phyloP scores from a whole-genome alignment of 2,797 vertebrate species.

The Microcaecilia unicolor region DNA sequence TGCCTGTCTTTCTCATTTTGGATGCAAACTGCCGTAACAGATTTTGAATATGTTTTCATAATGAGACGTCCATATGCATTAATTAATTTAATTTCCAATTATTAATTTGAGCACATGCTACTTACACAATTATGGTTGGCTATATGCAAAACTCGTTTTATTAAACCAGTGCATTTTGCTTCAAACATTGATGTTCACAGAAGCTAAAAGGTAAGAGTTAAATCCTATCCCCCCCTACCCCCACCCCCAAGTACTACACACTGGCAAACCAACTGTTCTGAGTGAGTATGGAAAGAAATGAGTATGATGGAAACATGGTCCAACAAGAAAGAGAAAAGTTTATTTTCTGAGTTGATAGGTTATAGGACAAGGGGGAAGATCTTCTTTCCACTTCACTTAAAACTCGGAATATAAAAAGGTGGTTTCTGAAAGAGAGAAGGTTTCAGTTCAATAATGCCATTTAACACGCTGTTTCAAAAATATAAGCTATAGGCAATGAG shows the following conservation, averaged over 20 bases:
- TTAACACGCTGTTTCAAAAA: too few relatives aligned
- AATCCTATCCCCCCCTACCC: neutral
- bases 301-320: neutral
- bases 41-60: too few relatives aligned
- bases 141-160: slow-evolving; percentile 1
- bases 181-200: neutral
- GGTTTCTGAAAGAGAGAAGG: too few relatives aligned
- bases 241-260: too few relatives aligned
- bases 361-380: too few relatives aligned
- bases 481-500: too few relatives aligned
- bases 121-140: neutral
- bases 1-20: too few relatives aligned
- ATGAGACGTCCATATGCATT: neutral
- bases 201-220: neutral
- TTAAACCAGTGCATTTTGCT: neutral
- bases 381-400: too few relatives aligned
- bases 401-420: too few relatives aligned
- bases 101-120: neutral
- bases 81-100: neutral
- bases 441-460: too few relatives aligned
- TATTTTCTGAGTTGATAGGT: neutral
- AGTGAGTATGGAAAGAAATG: neutral
- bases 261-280: neutral
- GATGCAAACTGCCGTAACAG: too few relatives aligned
- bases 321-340: neutral